A percentile compares a stretch with the other conserved stretches of the same genome.
Conservation (phyloP, 2,113 vertebrate species). For the Chrysemys picta region DNA sequence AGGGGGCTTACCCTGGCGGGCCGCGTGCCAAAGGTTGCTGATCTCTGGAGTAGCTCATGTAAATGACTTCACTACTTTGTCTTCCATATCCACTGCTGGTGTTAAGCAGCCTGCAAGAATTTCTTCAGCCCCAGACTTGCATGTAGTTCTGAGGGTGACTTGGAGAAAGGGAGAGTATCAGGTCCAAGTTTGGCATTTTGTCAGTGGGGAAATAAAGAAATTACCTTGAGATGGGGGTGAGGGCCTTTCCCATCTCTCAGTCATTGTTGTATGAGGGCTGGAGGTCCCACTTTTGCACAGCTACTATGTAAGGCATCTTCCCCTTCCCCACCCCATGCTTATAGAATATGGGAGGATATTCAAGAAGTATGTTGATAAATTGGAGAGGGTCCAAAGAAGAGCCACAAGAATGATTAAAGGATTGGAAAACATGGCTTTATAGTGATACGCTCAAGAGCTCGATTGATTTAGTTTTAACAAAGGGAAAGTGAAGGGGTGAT, state of each 20-base stretch:
- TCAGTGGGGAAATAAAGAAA: not conserved
- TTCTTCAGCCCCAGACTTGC: not conserved
- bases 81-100: not conserved
- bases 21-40: no score
- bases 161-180: not conserved
- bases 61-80: not conserved
- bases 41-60: not conserved
- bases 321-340: not conserved
- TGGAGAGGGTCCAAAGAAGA: not conserved
- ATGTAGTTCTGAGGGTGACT: not conserved
- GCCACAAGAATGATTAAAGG: not conserved
- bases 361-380: not conserved
- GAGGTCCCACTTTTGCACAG: not conserved
- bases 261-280: not conserved
- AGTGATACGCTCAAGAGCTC: not conserved
- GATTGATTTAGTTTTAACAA: not conserved
- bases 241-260: not conserved
- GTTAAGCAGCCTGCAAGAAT: fast-evolving
- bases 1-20: no score
- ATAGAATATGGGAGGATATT: not conserved
- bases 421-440: not conserved
- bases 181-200: not conserved
- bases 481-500: not conserved
- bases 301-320: not conserved
- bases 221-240: not conserved